phyloP scores from a whole-genome alignment of 2,888 invertebrate species.

The Drosophila anceps region DNA sequence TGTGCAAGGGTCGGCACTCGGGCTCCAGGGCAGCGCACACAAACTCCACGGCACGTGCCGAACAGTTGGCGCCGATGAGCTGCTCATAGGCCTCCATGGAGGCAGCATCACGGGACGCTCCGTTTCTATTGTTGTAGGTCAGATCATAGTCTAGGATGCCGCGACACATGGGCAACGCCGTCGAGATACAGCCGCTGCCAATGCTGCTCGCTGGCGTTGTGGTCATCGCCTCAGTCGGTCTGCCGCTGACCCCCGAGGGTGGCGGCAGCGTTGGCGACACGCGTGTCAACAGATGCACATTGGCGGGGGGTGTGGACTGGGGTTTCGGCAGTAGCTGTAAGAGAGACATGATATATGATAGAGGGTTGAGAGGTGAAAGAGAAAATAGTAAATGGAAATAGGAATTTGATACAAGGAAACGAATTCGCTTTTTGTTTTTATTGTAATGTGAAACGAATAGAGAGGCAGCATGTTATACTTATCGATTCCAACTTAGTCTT shows the following conservation, averaged over 20 bases:
- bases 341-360: not conserved
- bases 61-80: slow-evolving; percentile 88
- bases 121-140: slow-evolving; percentile 85
- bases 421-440: not conserved
- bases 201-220: slow-evolving; percentile 57
- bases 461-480: not conserved
- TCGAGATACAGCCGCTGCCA: slow-evolving; percentile 82
- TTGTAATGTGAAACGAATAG: not conserved
- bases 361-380: not conserved
- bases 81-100: slow-evolving; percentile 87
- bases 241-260: slow-evolving; percentile 69
- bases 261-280: slow-evolving; percentile 89
- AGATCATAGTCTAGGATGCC: slow-evolving; percentile 89
- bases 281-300: slow-evolving; percentile 64
- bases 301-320: slow-evolving; percentile 59
- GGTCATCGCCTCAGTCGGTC: slow-evolving; percentile 74
- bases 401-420: too few relatives aligned
- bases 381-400: not conserved
- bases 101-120: slow-evolving; percentile 65
- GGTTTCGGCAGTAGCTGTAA: slow-evolving; percentile 58
- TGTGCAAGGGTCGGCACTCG: slow-evolving; percentile 88
- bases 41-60: slow-evolving; percentile 88
- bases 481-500: not conserved
- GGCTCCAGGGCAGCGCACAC: slow-evolving; percentile 89
- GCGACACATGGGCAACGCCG: slow-evolving; percentile 86